Percentiles rank a stretch among this genome's conserved stretches.
Evolutionary conservation across 1,140 invertebrate genomes (phyloP).

Genomic region (Lordiphosa stackelbergi): DNA sequence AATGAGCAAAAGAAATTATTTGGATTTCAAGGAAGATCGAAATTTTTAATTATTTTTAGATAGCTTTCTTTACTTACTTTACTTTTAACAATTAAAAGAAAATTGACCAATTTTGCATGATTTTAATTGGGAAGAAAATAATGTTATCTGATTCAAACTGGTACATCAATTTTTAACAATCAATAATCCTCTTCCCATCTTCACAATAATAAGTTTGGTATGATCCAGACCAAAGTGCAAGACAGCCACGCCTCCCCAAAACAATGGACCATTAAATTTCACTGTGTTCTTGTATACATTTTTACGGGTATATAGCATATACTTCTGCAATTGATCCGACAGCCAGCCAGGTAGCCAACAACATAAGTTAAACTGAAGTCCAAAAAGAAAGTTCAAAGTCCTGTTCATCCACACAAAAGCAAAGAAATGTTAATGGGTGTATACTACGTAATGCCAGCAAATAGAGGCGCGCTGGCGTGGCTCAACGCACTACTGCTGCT

Average conservation of each 20-base stretch:
- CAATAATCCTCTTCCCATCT: too few species aligned
- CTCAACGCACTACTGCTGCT: constrained; percentile 18
- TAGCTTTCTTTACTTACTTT: too few species aligned
- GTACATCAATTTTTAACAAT: too few species aligned
- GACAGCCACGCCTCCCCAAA: constrained; percentile 13
- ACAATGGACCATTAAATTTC: constrained; percentile 42
- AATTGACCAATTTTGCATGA: too few species aligned
- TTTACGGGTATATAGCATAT: constrained; percentile 13
- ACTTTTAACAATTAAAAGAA: too few species aligned
- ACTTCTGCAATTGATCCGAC: constrained; percentile 35
- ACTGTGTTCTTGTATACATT: constrained; percentile 21
- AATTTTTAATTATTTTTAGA: too few species aligned
- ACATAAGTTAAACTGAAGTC: too few species aligned
- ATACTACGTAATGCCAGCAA: constrained; percentile 1
- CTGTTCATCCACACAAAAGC: constrained; percentile 70
- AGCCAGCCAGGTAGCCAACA: constrained; percentile 5
- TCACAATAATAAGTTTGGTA: background rate
- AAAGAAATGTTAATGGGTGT: constrained; percentile 49
- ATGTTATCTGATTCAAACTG: too few species aligned
- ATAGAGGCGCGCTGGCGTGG: constrained; percentile 37
- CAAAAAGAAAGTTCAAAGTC: constrained; percentile 66
- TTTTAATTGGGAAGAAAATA: too few species aligned
- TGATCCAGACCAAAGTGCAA: constrained; percentile 15
- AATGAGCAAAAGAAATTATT: too few species aligned
- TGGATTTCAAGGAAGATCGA: too few species aligned